Conservation (phyloP, 2,888 invertebrate genomes). For the Piscicola geometra region DNA sequence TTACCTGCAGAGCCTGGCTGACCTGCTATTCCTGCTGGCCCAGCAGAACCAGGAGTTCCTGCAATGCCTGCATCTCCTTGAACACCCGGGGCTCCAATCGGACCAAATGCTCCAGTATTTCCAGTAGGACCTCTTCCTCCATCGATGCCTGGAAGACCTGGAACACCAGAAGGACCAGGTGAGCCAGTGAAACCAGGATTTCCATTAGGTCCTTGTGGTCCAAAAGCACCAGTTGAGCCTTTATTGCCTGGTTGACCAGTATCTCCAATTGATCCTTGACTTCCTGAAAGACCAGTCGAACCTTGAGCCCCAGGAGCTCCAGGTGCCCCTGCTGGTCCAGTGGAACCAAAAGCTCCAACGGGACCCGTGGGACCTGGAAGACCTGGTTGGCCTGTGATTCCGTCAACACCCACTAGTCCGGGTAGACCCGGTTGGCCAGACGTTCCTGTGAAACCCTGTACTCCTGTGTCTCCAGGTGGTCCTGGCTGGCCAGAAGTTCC, state of each 20-base stretch:
- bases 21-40: conserved; percentile 29
- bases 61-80: not conserved
- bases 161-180: conserved; percentile 31
- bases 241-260: conserved; percentile 12
- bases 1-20: conserved; percentile 33
- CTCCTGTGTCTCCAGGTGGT: conserved; percentile 33
- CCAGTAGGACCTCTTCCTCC: not conserved
- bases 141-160: conserved; percentile 7
- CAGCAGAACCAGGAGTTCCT: conserved; percentile 11
- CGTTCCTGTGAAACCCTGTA: conserved; percentile 30
- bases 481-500: conserved; percentile 35
- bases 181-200: conserved; percentile 33
- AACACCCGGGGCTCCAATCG: not conserved
- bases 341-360: conserved; percentile 6
- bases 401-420: conserved; percentile 7
- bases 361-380: not conserved
- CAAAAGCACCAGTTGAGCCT: conserved; percentile 8
- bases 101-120: conserved; percentile 6
- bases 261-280: conserved; percentile 16
- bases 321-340: not conserved
- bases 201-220: conserved; percentile 21
- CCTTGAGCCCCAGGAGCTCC: conserved; percentile 16
- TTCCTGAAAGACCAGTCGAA: not conserved
- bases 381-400: not conserved
- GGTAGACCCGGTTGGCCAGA: conserved; percentile 14